Evolutionary conservation across 1,140 invertebrate genomes (phyloP).

Genomic region (Oedothorax gibbosus): DNA sequence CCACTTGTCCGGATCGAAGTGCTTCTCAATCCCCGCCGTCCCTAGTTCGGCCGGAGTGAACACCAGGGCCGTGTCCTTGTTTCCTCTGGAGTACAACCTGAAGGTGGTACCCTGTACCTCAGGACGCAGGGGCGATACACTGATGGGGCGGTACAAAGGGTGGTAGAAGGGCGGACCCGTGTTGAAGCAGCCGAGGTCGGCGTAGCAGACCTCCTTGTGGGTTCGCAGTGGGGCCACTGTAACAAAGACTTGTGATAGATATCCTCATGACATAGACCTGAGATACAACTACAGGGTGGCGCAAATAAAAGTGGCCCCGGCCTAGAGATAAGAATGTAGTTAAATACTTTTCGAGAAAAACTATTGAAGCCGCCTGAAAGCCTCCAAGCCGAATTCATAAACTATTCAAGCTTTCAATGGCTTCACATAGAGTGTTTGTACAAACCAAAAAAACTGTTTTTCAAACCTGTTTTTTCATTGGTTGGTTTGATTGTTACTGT

Average conservation of each 20-base stretch:
- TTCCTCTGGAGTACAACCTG: constrained; percentile 71
- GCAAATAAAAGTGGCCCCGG: too few species aligned
- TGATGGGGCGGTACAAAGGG: constrained; percentile 78
- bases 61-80: constrained; percentile 63
- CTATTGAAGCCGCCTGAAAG: too few species aligned
- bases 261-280: too few species aligned
- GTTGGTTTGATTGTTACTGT: too few species aligned
- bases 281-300: too few species aligned
- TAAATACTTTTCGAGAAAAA: too few species aligned
- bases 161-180: constrained; percentile 81
- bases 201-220: constrained; percentile 73
- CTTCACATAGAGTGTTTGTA: too few species aligned
- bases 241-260: not conserved
- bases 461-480: too few species aligned
- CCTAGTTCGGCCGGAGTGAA: not conserved
- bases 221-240: not conserved
- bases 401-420: too few species aligned
- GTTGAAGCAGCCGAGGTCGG: constrained; percentile 84
- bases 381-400: too few species aligned
- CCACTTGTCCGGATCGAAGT: constrained; percentile 70
- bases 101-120: constrained; percentile 72
- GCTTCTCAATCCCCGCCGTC: constrained; percentile 68
- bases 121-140: constrained; percentile 79
- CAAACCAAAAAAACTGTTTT: too few species aligned
- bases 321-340: too few species aligned